Conservation (phyloP, 2,797 vertebrate genomes). For the Cyprinella venusta region DNA sequence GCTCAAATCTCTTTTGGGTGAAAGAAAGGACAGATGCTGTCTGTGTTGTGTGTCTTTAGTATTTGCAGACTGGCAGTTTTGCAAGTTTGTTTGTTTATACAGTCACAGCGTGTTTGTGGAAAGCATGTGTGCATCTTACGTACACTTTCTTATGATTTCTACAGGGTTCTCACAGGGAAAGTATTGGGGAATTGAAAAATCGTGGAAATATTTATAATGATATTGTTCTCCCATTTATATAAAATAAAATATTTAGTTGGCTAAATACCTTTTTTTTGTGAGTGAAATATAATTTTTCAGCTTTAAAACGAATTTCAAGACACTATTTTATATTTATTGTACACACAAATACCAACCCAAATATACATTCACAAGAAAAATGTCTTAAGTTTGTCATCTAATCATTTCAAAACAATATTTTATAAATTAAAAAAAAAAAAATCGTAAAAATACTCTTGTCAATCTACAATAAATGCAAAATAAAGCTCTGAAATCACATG, state of each 20-base stretch:
- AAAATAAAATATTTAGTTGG: neutral
- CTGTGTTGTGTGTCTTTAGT: conserved; percentile 38
- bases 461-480: neutral
- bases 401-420: neutral
- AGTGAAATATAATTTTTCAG: neutral
- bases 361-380: neutral
- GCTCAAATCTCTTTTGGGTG: conserved; percentile 57
- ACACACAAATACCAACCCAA: neutral
- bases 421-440: neutral
- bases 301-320: neutral
- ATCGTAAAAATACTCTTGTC: neutral
- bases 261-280: neutral
- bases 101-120: conserved; percentile 14
- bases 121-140: neutral
- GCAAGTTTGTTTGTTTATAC: conserved; percentile 29
- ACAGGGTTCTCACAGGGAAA: neutral
- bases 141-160: neutral
- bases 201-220: neutral
- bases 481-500: conserved; percentile 9
- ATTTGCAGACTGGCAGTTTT: conserved; percentile 30
- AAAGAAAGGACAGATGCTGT: conserved; percentile 43
- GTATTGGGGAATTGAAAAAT: neutral
- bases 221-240: neutral
- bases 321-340: neutral
- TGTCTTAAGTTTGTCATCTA: neutral